Evolutionary conservation across 2,113 vertebrate genomes (phyloP).

Genomic region (Nibea albiflora): DNA sequence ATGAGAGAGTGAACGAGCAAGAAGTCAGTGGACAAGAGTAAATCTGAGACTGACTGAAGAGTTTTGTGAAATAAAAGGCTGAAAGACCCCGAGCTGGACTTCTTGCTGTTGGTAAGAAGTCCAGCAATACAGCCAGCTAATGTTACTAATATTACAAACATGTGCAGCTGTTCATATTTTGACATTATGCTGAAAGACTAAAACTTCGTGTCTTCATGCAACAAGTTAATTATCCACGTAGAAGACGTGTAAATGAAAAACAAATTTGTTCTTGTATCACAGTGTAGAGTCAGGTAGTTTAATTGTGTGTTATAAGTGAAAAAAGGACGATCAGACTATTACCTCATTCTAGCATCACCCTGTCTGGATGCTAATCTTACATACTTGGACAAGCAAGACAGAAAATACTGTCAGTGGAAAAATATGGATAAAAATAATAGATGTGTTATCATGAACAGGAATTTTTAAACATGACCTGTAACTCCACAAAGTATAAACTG

Average conservation of each 20-base stretch:
- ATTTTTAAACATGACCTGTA: not conserved
- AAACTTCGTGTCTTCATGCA: not conserved
- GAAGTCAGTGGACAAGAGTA: no score
- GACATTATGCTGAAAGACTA: not conserved
- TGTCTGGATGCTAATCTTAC: not conserved
- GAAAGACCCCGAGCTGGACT: no score
- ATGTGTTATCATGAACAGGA: not conserved
- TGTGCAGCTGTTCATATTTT: no score
- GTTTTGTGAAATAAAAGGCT: no score
- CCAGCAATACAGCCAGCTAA: no score
- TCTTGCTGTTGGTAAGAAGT: no score
- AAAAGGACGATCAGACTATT: not conserved
- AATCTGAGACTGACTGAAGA: no score
- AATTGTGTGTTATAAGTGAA: not conserved
- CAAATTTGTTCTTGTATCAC: not conserved
- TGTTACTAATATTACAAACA: no score
- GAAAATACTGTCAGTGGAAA: not conserved
- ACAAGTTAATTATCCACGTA: not conserved
- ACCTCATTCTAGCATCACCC: not conserved
- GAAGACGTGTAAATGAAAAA: no score
- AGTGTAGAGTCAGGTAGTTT: not conserved
- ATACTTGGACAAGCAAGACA: not conserved
- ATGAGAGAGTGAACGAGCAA: no score
- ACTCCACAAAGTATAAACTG: not conserved
- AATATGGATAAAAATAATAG: no score